These are phyloP conservation scores for Otis tarda DNA, from an alignment of 2,113 vertebrate genomes.

Conservation along the genomic window DNA sequence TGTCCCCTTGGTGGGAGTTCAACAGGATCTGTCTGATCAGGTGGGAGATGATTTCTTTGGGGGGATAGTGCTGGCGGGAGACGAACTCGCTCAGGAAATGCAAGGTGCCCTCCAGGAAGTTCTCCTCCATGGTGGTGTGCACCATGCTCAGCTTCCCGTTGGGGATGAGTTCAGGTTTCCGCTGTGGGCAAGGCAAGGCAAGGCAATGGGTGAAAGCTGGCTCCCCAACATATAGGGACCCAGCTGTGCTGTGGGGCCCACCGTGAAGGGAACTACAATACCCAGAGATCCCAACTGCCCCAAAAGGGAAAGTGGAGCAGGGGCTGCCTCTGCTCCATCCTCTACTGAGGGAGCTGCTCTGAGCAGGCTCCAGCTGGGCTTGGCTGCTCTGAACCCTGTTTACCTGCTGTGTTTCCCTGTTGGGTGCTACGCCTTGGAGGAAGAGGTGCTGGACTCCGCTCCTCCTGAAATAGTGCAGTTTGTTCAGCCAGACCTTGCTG, in stretches of 20 bases:
- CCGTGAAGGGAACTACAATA: background rate
- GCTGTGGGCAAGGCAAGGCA: slow-evolving; percentile 55
- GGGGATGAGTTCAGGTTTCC: slow-evolving; percentile 77
- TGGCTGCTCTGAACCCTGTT: background rate
- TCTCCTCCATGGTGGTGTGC: slow-evolving; percentile 86
- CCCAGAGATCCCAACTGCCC: background rate
- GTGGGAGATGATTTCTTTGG: slow-evolving; percentile 80
- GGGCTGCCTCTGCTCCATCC: background rate
- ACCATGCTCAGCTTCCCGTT: slow-evolving; percentile 84
- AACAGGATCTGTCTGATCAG: slow-evolving; percentile 84
- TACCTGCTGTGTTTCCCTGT: slow-evolving; percentile 71
- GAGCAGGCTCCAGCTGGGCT: background rate
- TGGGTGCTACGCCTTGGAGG: slow-evolving; percentile 50
- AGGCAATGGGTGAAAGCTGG: background rate
- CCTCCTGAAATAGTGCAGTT: slow-evolving; percentile 69
- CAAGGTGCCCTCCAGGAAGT: slow-evolving; percentile 84
- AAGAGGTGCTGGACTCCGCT: slow-evolving; percentile 75
- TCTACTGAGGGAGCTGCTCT: background rate
- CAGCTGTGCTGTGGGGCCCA: background rate
- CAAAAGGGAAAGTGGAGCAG: background rate
- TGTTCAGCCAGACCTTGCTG: slow-evolving; percentile 68
- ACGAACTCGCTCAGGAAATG: slow-evolving; percentile 89
- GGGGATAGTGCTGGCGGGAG: slow-evolving; percentile 80
- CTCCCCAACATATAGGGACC: background rate
- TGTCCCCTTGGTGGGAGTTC: slow-evolving; percentile 64